Evolutionary conservation across 1,140 invertebrate species (phyloP), one percentile per base, ranked within the genome.

Genomic region (Drosophila athabasca): DNA sequence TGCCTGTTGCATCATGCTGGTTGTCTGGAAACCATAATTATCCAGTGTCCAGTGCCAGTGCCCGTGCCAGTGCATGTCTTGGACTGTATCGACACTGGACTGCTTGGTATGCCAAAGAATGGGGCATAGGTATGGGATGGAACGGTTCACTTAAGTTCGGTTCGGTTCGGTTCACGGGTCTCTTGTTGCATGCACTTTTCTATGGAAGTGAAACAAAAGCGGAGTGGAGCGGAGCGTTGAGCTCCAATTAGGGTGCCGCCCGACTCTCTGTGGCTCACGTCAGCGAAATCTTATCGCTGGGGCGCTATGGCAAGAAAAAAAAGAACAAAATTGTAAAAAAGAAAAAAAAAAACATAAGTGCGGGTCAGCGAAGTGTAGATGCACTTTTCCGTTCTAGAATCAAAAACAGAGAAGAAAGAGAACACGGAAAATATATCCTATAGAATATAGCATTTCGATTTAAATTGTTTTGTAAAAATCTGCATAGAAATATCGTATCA

Each of bases 171-270:
- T 85, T 85, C 81, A 85, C 81, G 81, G 58, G 70, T 87, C 82
- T 87, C 82, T 87, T 82, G 83, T 87, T 87, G 83, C 82, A 87
- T 87, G 78, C 79, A 88, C 66, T 88, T 82, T 87, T 87, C 82
- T 87, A 88, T 87, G 82, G 82, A 87, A 88, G 71, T 87, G 82
- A 82, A 87, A 87, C 83, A 87, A 79, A 87, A 88, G 69, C 82
- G 61, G 70, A 87, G 76, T 79, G 83, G 88, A 88, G 69, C 82
- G 64, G 70, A 87, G 76, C 83, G 83, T 83, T 88, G 87, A 88
- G 83, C 83, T 88, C 83, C 83, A 88, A 88, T 88, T 88, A 76
- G 83, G 65, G 85, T 77, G 78, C 65, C 57, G 55, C 57, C 61
- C 66, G 53, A 61, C 67, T 46, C 58, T 39, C 11, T 39, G 11